Evolutionary conservation across 2,888 invertebrate genomes (phyloP).

Genomic region (Lasioglossum zephyrum): DNA sequence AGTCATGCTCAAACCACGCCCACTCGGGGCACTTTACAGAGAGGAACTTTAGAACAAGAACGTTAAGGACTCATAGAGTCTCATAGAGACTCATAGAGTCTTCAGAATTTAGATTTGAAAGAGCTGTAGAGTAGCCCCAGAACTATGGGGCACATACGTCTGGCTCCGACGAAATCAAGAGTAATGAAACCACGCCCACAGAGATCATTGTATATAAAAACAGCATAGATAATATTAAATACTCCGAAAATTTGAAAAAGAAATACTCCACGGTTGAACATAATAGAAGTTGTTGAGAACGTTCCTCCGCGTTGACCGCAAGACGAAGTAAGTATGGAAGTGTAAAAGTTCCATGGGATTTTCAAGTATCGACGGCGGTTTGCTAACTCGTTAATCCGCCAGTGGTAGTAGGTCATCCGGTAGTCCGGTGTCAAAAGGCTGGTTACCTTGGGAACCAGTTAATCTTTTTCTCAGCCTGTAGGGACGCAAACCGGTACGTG

Average conservation of each 20-base stretch:
- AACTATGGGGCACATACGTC: background rate
- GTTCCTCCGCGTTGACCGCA: background rate
- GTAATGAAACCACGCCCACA: background rate
- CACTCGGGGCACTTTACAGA: no score
- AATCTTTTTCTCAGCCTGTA: conserved; percentile 73
- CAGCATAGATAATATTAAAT: background rate
- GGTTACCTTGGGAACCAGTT: conserved; percentile 70
- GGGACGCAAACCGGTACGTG: conserved; percentile 72
- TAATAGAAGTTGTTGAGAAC: background rate
- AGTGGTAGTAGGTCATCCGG: conserved; percentile 53
- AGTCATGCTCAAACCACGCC: no score
- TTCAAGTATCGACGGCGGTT: conserved; percentile 9
- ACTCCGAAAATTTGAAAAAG: no score
- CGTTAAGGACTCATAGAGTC: no score
- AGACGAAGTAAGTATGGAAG: background rate
- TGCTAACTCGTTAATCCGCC: conserved; percentile 42
- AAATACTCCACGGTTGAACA: background rate
- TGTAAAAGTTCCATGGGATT: background rate
- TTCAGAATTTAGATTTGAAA: no score
- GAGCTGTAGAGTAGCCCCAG: no score
- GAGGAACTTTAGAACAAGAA: no score
- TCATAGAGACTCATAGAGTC: no score
- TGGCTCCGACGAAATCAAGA: background rate
- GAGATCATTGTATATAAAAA: background rate
- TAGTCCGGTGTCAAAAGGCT: conserved; percentile 65